phyloP scores from a whole-genome alignment of 2,888 invertebrate genomes.

The Eristalis pertinax region DNA sequence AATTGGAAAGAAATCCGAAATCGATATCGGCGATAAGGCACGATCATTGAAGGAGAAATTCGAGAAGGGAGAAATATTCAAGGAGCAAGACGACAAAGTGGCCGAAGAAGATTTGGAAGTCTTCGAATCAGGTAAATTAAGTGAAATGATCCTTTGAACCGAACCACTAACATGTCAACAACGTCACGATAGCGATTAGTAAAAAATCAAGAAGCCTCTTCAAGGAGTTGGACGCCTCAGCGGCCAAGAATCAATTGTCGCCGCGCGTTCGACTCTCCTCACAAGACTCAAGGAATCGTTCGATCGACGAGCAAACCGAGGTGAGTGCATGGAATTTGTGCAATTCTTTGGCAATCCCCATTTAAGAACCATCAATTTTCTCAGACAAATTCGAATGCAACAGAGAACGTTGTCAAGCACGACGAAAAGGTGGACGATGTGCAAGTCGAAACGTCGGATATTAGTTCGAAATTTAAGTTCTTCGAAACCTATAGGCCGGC shows the following conservation, averaged over 20 bases:
- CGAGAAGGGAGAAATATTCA: conserved; percentile 89
- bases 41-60: conserved; percentile 89
- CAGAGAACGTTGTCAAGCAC: conserved; percentile 88
- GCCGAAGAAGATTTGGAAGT: conserved; percentile 87
- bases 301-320: conserved; percentile 62
- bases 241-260: conserved; percentile 74
- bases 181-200: conserved; percentile 86
- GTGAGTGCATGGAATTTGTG: too few relatives aligned
- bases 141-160: background rate
- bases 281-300: conserved; percentile 70
- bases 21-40: conserved; percentile 83
- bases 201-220: conserved; percentile 94
- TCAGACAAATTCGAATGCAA: conserved; percentile 56
- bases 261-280: conserved; percentile 49
- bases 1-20: conserved; percentile 82
- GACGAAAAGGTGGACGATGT: conserved; percentile 89
- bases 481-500: conserved; percentile 91
- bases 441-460: conserved; percentile 90
- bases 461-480: conserved; percentile 93
- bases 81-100: conserved; percentile 84
- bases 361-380: background rate
- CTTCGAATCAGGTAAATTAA: conserved; percentile 87
- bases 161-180: background rate
- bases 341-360: too few relatives aligned
- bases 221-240: conserved; percentile 90